These are phyloP conservation scores for Lithosia quadra DNA, from an alignment of 2,888 invertebrate species.

Conservation along the genomic window DNA sequence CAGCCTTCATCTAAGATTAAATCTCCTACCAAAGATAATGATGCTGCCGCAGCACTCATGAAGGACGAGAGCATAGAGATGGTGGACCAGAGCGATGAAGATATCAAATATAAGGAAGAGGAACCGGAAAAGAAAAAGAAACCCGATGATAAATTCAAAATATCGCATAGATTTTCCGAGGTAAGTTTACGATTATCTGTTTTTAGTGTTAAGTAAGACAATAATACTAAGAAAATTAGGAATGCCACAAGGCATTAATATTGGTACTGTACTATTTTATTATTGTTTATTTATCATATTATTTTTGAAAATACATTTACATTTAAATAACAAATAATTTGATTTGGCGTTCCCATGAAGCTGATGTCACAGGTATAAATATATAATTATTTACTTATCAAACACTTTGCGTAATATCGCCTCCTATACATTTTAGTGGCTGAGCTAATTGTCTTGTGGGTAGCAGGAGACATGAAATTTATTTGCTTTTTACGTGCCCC, in stretches of 20 bases:
- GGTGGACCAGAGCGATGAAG: constrained; percentile 81
- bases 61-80: constrained; percentile 82
- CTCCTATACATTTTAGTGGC: constrained; percentile 20
- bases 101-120: constrained; percentile 79
- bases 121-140: constrained; percentile 78
- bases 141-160: constrained; percentile 78
- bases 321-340: constrained; percentile 26
- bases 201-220: not conserved
- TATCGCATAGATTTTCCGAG: constrained; percentile 81
- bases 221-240: not conserved
- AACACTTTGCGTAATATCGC: constrained; percentile 18
- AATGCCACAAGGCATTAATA: not conserved
- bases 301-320: not conserved
- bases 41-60: constrained; percentile 68
- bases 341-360: constrained; percentile 30
- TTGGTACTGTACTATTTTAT: not conserved
- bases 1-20: constrained; percentile 57
- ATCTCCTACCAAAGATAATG: constrained; percentile 72
- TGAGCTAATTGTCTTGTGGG: constrained; percentile 19
- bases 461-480: constrained; percentile 19
- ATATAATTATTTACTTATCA: constrained; percentile 20
- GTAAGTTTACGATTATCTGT: constrained; percentile 52
- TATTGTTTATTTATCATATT: not conserved
- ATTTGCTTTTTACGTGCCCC: constrained; percentile 26
- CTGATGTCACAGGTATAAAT: constrained; percentile 34